Conservation (phyloP, 2,888 invertebrate species). For the Philereme transversata region DNA sequence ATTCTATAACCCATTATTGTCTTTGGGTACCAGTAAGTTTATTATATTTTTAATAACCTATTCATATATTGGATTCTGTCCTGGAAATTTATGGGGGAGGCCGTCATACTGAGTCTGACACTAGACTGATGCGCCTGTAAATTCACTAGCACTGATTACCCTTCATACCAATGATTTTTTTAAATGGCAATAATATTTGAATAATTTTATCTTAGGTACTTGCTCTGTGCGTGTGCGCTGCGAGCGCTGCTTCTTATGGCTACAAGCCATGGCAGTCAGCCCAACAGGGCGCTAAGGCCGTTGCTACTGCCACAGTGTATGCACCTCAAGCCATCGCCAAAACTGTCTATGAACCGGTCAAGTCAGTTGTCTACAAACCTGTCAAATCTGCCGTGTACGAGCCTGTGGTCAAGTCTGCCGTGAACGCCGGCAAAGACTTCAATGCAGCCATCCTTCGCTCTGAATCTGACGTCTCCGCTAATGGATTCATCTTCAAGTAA, state of each 20-base stretch:
- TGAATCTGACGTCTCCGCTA: conserved; percentile 42
- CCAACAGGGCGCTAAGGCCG: conserved; percentile 25
- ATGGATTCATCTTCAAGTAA: conserved; percentile 53
- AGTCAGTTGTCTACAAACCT: neutral
- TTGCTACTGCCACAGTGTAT: conserved; percentile 29
- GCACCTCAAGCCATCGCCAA: conserved; percentile 10
- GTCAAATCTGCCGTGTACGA: conserved; percentile 1
- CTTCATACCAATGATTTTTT: too few relatives aligned
- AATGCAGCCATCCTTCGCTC: conserved; percentile 45
- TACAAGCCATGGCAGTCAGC: conserved; percentile 27
- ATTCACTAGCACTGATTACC: too few relatives aligned
- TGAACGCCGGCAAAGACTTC: conserved; percentile 36
- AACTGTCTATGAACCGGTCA: too few relatives aligned
- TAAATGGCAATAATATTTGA: too few relatives aligned
- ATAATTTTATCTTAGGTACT: conserved; percentile 42
- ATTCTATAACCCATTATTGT: neutral
- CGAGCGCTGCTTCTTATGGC: conserved; percentile 45
- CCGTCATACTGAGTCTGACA: too few relatives aligned
- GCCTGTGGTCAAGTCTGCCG: conserved; percentile 10
- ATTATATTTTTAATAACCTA: neutral
- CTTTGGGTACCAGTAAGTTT: neutral
- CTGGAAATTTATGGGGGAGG: too few relatives aligned
- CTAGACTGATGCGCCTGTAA: too few relatives aligned
- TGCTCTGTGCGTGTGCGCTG: conserved; percentile 54
- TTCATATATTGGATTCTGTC: too few relatives aligned